Percentiles rank a stretch among this genome's conserved stretches.
These are phyloP conservation scores for Salvelinus fontinalis DNA, from an alignment of 2,113 vertebrate species.

Conservation along the genomic window DNA sequence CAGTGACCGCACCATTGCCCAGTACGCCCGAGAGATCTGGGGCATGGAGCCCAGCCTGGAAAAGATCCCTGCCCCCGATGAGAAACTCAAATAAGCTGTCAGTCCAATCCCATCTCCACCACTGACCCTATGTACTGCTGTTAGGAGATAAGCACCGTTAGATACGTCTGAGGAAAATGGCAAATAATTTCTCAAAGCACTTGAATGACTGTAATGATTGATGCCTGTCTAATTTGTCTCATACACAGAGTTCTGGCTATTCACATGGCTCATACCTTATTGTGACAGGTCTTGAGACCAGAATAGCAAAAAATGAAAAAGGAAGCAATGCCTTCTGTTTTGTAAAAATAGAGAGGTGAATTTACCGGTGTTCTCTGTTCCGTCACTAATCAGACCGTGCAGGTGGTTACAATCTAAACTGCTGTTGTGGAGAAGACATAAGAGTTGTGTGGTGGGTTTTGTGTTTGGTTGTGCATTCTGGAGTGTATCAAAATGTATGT, in stretches of 20 bases:
- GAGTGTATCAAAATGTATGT: not conserved
- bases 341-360: not conserved
- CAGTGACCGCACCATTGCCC: slow-evolving; percentile 88
- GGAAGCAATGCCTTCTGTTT: no score
- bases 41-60: slow-evolving; percentile 82
- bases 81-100: slow-evolving; percentile 39
- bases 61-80: slow-evolving; percentile 80
- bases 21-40: slow-evolving; percentile 92
- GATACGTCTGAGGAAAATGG: not conserved
- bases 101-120: not conserved
- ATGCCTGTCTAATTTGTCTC: not conserved
- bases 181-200: not conserved
- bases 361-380: not conserved
- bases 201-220: no score
- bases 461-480: not conserved
- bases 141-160: not conserved
- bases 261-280: not conserved
- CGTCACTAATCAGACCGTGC: not conserved
- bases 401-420: not conserved
- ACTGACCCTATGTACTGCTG: not conserved
- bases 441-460: not conserved
- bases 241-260: not conserved
- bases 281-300: not conserved
- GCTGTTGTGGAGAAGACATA: not conserved
- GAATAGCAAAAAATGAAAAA: not conserved